These are phyloP conservation scores for Empis livida DNA, from an alignment of 2,888 invertebrate species.

Conservation along the genomic window DNA sequence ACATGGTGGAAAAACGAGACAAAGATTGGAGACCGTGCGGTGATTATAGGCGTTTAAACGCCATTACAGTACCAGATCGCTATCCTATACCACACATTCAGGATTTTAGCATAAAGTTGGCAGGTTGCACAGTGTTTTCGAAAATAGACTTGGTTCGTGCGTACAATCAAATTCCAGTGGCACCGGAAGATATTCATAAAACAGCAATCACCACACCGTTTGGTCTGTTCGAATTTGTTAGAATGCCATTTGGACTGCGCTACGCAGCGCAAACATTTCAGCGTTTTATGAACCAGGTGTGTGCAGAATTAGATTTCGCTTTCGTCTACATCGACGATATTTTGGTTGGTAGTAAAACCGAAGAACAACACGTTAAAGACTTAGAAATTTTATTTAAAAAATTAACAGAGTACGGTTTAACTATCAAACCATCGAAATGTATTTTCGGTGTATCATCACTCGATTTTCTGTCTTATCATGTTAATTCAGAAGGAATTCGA, in stretches of 20 bases:
- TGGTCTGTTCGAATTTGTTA: neutral
- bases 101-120: neutral
- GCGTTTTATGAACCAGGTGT: neutral
- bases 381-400: neutral
- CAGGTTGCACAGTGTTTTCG: neutral
- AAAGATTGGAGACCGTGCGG: constrained; percentile 1
- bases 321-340: neutral
- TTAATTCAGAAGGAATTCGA: neutral
- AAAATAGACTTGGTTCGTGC: neutral
- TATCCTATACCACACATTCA: constrained; percentile 1
- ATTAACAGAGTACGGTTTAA: neutral
- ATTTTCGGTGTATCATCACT: neutral
- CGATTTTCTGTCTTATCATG: neutral
- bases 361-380: neutral
- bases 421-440: neutral
- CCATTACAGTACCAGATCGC: neutral
- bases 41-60: neutral
- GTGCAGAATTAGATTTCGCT: neutral
- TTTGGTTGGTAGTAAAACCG: neutral
- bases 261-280: neutral
- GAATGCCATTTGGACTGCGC: neutral
- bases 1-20: neutral
- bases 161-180: neutral
- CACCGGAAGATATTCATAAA: neutral
- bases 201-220: neutral